A percentile compares a stretch with the other conserved stretches of the same genome.
Conservation (phyloP, 1,140 invertebrate species). For the Pomacea maculata region DNA sequence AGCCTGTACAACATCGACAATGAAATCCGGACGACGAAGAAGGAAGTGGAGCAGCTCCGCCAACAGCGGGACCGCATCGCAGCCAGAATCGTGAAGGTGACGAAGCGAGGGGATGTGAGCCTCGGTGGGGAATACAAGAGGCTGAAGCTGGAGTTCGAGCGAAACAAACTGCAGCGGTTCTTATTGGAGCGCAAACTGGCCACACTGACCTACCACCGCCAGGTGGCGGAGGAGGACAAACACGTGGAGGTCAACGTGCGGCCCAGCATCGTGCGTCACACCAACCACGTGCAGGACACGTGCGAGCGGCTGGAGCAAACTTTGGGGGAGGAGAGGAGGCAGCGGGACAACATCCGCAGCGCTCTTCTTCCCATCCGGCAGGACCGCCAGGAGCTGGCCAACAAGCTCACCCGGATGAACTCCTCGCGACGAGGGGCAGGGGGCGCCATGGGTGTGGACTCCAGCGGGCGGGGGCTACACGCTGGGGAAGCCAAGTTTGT, state of each 20-base stretch:
- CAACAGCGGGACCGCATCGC: slow-evolving; percentile 40
- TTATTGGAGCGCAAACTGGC: slow-evolving; percentile 47
- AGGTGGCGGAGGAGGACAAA: slow-evolving; percentile 44
- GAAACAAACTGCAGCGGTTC: slow-evolving; percentile 51
- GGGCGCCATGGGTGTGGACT: neutral
- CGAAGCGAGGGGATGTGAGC: slow-evolving; percentile 17
- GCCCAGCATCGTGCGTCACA: slow-evolving; percentile 50
- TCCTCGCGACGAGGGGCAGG: neutral
- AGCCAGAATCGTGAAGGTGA: slow-evolving; percentile 33
- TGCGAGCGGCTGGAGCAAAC: slow-evolving; percentile 53
- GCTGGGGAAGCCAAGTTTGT: slow-evolving; percentile 19
- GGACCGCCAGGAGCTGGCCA: slow-evolving; percentile 40
- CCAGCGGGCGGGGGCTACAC: neutral
- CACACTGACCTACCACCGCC: slow-evolving; percentile 42
- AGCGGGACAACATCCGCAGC: slow-evolving; percentile 44
- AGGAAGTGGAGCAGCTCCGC: slow-evolving; percentile 35
- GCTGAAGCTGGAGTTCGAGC: slow-evolving; percentile 45
- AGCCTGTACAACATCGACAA: slow-evolving; percentile 41
- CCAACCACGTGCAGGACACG: slow-evolving; percentile 55
- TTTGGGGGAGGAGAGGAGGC: slow-evolving; percentile 42
- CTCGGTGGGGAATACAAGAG: slow-evolving; percentile 25
- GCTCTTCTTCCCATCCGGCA: slow-evolving; percentile 52
- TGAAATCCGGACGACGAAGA: slow-evolving; percentile 27
- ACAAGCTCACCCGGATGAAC: slow-evolving; percentile 31
- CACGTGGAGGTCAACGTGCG: slow-evolving; percentile 49